Evolutionary conservation across 2,113 vertebrate genomes (phyloP).

Genomic region (Cyphomyrus plagiostoma): DNA sequence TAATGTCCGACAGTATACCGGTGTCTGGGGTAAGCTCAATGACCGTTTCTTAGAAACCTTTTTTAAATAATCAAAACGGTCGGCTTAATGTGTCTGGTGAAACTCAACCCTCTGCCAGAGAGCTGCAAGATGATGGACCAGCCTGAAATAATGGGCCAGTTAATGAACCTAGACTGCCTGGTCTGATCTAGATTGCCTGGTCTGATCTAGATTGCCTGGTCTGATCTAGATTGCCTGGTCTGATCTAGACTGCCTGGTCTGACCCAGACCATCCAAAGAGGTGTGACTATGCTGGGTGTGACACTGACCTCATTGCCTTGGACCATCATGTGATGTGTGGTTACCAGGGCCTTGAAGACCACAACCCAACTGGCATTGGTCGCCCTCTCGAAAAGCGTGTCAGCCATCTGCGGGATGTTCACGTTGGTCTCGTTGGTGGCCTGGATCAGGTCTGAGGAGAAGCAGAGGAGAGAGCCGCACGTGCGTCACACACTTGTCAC

Average conservation of each 20-base stretch:
- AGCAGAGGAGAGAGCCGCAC: background rate
- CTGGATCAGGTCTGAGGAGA: conserved; percentile 83
- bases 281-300: background rate
- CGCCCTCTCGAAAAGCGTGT: conserved; percentile 93
- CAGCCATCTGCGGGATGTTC: conserved; percentile 92
- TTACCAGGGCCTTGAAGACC: conserved; percentile 96
- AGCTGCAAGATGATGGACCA: background rate
- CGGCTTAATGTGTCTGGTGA: background rate
- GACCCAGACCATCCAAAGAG: background rate
- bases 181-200: background rate
- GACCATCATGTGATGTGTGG: conserved; percentile 97
- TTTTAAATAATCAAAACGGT: background rate
- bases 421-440: conserved; percentile 96
- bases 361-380: conserved; percentile 98
- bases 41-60: background rate
- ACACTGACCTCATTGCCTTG: conserved; percentile 90
- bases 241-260: background rate
- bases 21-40: background rate
- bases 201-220: background rate
- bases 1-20: background rate
- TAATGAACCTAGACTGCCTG: background rate
- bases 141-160: background rate
- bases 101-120: background rate
- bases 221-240: background rate
- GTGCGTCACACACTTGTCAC: background rate